Base-by-base conservation (phyloP, 2,888 invertebrate genomes). In the Drosophila lutescens region DNA sequence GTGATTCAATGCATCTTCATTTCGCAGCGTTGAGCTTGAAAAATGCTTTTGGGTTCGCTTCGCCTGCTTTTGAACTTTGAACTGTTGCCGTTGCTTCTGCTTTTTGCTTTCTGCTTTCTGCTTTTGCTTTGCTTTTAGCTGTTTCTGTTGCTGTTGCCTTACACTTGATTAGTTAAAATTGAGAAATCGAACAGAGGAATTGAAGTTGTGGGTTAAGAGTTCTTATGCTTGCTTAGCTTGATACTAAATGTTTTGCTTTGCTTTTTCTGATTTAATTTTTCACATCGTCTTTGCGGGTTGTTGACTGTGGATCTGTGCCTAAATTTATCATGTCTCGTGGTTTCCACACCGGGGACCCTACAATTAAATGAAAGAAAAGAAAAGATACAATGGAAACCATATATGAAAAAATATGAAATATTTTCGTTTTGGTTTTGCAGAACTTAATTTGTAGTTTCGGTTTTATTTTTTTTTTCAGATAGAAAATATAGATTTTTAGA, bases 281-380 rank as follows among this genome's bases (percentile, higher is more conserved):
- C 89, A 92, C 91, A 89, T 92, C 92, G 91, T 92, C 92, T 92
- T 92, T 92, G 91, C 92, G 92, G 91, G 92, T 91, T 91, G 92
- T 92, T 91, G 92, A 91, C 91, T 92, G 92, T 90, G 92, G 92
- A 92, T 92, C 92, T 86, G 85, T 86, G 92, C 93, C 93, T 93
- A 94, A 94, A 93, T 93, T 93, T 93, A 93, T 93, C 94, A 94
- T 95, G 94, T 98, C 97, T 94, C 98, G 96, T 94, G 98, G 98
- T 95, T 98, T 98, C 98, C 98, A 98, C 94, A 98, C 97, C 93
- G 98, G 98, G 93, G 98, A 98, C 94, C 98, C 98, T 96, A 95
- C 94, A 95, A 95, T 94, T 46, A 93, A 94, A 90, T 88, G 88
- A 88, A 90, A 90, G 88, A 90, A 89, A 90, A 89, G 86, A 91